phyloP scores from a whole-genome alignment of 1,140 invertebrate species.

The Portunus trituberculatus region DNA sequence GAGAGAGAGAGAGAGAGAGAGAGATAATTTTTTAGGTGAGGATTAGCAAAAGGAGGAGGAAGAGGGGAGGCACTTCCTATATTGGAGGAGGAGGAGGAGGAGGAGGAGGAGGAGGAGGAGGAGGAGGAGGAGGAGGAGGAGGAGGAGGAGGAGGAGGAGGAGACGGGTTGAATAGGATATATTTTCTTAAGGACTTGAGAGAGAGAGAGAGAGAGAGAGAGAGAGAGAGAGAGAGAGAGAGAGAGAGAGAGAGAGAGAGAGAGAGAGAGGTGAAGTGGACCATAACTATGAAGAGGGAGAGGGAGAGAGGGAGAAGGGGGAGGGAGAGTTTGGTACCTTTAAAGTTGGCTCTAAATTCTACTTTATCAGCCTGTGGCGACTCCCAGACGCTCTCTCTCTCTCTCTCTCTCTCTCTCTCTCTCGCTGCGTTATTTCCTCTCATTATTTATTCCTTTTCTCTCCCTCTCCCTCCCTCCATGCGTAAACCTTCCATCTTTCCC shows the following conservation, averaged over 20 bases:
- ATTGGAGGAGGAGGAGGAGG: background rate
- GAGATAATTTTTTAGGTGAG: slow-evolving; percentile 3
- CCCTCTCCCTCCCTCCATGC: no score
- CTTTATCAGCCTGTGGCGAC: no score
- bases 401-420: no score
- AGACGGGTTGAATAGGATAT: background rate
- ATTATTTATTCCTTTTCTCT: no score
- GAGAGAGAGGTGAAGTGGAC: background rate
- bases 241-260: background rate
- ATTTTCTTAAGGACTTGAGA: background rate
- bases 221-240: background rate
- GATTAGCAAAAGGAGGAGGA: background rate
- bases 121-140: no score
- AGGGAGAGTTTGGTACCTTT: background rate
- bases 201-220: background rate
- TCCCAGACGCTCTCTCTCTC: no score
- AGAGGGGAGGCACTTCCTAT: background rate
- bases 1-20: no score
- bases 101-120: background rate
- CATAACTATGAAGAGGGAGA: background rate
- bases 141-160: background rate
- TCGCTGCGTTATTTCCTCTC: no score
- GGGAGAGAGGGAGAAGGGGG: background rate
- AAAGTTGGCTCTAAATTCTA: no score
- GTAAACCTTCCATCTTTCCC: no score